Percentiles rank a stretch among this genome's conserved stretches.
Conservation (phyloP, 2,888 invertebrate genomes). For the Neocrepidodera transversa region DNA sequence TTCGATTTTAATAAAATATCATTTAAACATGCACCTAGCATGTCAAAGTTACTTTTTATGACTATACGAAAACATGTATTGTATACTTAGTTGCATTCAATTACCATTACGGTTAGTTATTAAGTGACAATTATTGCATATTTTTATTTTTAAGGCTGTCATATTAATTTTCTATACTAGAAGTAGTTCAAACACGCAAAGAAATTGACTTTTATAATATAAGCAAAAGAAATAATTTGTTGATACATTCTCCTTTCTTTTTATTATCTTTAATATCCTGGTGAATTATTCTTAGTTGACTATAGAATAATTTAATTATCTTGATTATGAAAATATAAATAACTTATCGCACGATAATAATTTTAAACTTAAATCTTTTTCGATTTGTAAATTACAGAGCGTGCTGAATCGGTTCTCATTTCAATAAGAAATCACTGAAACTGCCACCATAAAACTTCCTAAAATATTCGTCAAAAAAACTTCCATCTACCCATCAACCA, state of each 20-base stretch:
- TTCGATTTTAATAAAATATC: background rate
- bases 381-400: too few species aligned
- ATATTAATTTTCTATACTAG: background rate
- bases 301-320: too few species aligned
- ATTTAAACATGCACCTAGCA: conserved; percentile 7
- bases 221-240: too few species aligned
- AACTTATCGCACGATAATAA: too few species aligned
- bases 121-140: conserved; percentile 7
- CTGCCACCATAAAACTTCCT: background rate
- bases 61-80: background rate
- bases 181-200: background rate
- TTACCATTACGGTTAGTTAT: conserved; percentile 4
- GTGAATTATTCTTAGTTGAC: too few species aligned
- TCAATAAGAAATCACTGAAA: background rate
- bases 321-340: too few species aligned
- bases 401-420: background rate
- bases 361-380: too few species aligned
- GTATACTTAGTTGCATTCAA: background rate
- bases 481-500: conserved; percentile 21
- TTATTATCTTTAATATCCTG: too few species aligned
- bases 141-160: conserved; percentile 1
- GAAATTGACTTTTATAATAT: background rate
- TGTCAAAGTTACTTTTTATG: conserved; percentile 2
- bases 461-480: conserved; percentile 25
- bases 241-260: too few species aligned